These are phyloP conservation scores for Isaurus tuberculatus DNA, from an alignment of 92 coral and sea anemone species.

Conservation along the genomic window DNA sequence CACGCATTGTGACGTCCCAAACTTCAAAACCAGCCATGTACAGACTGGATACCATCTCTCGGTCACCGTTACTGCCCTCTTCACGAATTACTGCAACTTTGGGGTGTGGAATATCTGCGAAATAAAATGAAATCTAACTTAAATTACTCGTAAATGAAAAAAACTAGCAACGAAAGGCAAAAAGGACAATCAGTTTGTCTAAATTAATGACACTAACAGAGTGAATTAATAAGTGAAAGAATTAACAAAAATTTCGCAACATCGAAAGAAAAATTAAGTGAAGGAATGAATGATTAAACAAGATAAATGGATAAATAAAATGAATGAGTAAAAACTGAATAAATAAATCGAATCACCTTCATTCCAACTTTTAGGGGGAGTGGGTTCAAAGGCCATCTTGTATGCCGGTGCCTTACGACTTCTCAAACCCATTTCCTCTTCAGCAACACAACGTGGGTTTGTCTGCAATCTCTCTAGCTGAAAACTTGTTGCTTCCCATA, in stretches of 20 bases:
- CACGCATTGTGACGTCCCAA: constrained; percentile 97
- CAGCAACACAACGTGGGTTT: constrained; percentile 89
- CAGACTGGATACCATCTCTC: constrained; percentile 95
- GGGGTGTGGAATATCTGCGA: constrained; percentile 54
- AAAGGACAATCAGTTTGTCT: background rate
- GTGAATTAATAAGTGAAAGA: background rate
- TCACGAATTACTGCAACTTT: constrained; percentile 94
- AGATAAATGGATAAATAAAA: background rate
- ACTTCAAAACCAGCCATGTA: constrained; percentile 96
- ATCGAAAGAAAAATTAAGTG: background rate
- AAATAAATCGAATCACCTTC: background rate
- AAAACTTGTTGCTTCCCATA: constrained; percentile 98
- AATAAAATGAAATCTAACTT: background rate
- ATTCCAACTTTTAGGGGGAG: constrained; percentile 31
- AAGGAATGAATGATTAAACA: background rate
- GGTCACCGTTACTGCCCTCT: constrained; percentile 99
- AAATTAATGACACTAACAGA: background rate
- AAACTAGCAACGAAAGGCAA: background rate
- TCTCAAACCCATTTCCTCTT: constrained; percentile 82
- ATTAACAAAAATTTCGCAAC: background rate
- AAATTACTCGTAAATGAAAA: background rate
- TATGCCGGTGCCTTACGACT: constrained; percentile 82
- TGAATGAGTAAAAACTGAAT: background rate
- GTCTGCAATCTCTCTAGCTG: constrained; percentile 92
- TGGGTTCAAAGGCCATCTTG: constrained; percentile 75